phyloP scores from a whole-genome alignment of 2,113 vertebrate species.

The Ciconia stormi region DNA sequence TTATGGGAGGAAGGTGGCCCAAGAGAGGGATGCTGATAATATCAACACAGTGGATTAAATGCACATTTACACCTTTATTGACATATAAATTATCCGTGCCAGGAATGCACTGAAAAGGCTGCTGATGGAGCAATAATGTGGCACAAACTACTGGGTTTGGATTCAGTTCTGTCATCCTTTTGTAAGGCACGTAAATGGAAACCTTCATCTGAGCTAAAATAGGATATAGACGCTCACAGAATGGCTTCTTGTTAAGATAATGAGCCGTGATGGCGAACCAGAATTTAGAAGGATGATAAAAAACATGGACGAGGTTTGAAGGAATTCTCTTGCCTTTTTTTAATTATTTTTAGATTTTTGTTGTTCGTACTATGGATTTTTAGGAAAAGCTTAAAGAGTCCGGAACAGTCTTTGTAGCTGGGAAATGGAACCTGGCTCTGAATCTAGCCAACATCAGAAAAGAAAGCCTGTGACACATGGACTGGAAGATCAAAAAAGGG shows the following conservation, averaged over 20 bases:
- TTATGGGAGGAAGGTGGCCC: conserved; percentile 73
- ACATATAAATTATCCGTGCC: conserved; percentile 75
- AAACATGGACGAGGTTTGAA: conserved; percentile 68
- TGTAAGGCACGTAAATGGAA: conserved; percentile 56
- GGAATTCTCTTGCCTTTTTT: neutral
- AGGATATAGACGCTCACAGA: conserved; percentile 17
- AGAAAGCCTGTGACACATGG: conserved; percentile 90
- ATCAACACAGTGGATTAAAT: conserved; percentile 76
- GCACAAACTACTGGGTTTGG: conserved; percentile 60
- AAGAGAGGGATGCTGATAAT: conserved; percentile 76
- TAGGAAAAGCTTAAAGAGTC: conserved; percentile 59
- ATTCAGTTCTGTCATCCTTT: conserved; percentile 59
- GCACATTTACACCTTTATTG: conserved; percentile 78
- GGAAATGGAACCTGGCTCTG: conserved; percentile 91
- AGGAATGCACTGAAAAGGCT: conserved; percentile 70
- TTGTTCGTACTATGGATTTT: conserved; percentile 69
- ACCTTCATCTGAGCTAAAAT: conserved; percentile 63
- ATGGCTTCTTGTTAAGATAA: conserved; percentile 49
- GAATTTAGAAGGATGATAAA: conserved; percentile 36
- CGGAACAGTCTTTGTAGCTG: conserved; percentile 62
- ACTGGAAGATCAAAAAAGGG: conserved; percentile 97
- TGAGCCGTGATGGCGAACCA: conserved; percentile 36
- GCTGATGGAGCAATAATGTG: conserved; percentile 75
- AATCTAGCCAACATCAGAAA: conserved; percentile 85
- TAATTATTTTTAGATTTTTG: conserved; percentile 15